These are phyloP conservation scores for Menura novaehollandiae DNA, from an alignment of 2,113 vertebrate genomes.

Conservation along the genomic window DNA sequence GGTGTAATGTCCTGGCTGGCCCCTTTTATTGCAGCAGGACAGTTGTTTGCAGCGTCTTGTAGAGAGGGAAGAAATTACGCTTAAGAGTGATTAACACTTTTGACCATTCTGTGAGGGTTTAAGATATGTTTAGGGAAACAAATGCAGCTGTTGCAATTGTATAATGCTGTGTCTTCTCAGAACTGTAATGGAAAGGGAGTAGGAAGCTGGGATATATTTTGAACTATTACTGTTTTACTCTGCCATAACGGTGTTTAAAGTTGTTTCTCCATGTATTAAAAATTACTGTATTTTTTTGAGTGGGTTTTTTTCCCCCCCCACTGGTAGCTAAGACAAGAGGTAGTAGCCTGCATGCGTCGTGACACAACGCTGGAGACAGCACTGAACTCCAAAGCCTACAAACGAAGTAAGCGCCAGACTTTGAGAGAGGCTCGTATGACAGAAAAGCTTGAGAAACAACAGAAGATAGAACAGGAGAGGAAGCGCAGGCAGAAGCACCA, in stretches of 20 bases:
- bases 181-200: background rate
- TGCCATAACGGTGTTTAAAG: background rate
- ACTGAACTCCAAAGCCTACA: constrained; percentile 96
- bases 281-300: background rate
- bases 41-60: background rate
- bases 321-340: constrained; percentile 90
- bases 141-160: background rate
- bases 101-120: background rate
- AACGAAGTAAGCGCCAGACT: constrained; percentile 95
- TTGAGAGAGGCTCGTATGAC: constrained; percentile 96
- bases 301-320: background rate
- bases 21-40: background rate
- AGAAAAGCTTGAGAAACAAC: constrained; percentile 97
- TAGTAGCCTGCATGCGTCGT: constrained; percentile 95
- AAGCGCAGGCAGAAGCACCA: constrained; percentile 98
- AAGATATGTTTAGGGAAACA: background rate
- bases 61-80: background rate
- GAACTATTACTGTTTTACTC: background rate
- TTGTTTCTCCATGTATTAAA: background rate
- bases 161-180: background rate
- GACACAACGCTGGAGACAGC: constrained; percentile 96
- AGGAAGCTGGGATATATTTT: background rate
- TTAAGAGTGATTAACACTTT: background rate
- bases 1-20: background rate
- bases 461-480: constrained; percentile 97